These are phyloP conservation scores for Hemibagrus wyckioides DNA, from an alignment of 2,113 vertebrate genomes.

Conservation along the genomic window DNA sequence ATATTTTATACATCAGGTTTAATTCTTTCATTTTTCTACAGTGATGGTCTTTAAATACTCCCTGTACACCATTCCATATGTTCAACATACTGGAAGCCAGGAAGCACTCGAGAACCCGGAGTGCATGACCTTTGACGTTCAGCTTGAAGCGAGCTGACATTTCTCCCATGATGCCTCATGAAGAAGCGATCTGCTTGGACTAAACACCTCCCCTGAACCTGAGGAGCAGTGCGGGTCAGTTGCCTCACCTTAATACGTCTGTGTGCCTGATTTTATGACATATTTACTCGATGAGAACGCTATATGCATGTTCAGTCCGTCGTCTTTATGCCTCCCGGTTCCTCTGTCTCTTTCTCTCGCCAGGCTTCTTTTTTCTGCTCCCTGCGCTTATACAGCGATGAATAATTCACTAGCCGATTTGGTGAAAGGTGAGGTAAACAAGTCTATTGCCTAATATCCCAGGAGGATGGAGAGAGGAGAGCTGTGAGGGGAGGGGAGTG, in stretches of 20 bases:
- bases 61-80: not conserved
- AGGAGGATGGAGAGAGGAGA: constrained; percentile 70
- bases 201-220: constrained; percentile 39
- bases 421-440: constrained; percentile 83
- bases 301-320: constrained; percentile 60
- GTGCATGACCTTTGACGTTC: constrained; percentile 22
- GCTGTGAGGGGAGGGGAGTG: constrained; percentile 59
- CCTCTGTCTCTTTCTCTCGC: constrained; percentile 45
- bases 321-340: constrained; percentile 23
- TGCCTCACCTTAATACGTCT: not conserved
- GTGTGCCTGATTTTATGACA: constrained; percentile 71
- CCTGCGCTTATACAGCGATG: constrained; percentile 59
- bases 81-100: not conserved
- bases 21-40: not conserved
- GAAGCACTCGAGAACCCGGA: not conserved
- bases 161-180: constrained; percentile 15
- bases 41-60: not conserved
- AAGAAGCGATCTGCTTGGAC: constrained; percentile 28
- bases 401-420: constrained; percentile 81
- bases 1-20: not conserved
- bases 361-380: constrained; percentile 45
- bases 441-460: constrained; percentile 82
- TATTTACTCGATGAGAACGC: constrained; percentile 73
- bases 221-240: constrained; percentile 9
- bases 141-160: constrained; percentile 10